Evolutionary conservation across 2,797 vertebrate genomes (phyloP).

Genomic region (Galaxias olidus): DNA sequence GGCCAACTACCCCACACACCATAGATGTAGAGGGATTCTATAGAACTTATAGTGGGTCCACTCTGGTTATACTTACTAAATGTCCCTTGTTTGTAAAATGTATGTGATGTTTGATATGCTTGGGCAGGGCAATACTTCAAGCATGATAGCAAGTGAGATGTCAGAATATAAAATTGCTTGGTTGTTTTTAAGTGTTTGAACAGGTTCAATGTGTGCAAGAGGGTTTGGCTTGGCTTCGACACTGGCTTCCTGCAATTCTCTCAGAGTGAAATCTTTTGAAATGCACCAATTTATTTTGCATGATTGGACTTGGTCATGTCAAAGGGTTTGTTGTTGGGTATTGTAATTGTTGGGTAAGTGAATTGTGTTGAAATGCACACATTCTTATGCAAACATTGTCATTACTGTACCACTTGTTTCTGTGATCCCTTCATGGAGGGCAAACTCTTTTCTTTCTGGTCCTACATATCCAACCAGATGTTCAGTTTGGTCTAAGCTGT

Average conservation of each 20-base stretch:
- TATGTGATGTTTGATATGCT: conserved; percentile 48
- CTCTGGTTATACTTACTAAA: neutral
- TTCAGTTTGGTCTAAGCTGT: no score
- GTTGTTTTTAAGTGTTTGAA: conserved; percentile 20
- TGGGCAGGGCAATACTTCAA: conserved; percentile 28
- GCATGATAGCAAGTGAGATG: conserved; percentile 38
- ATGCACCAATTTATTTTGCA: conserved; percentile 44
- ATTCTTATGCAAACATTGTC: conserved; percentile 53
- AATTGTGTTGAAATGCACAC: conserved; percentile 41
- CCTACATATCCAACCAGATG: conserved; percentile 6
- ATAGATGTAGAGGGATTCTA: neutral
- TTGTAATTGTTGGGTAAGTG: conserved; percentile 32
- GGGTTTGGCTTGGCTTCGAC: neutral
- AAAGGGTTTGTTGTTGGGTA: conserved; percentile 45
- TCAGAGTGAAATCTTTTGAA: conserved; percentile 32
- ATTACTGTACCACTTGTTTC: conserved; percentile 64
- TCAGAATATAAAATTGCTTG: conserved; percentile 22
- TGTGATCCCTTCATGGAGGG: conserved; percentile 62
- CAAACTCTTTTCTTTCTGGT: no score
- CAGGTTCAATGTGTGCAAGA: conserved; percentile 15
- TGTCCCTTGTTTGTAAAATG: neutral
- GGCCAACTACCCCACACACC: neutral
- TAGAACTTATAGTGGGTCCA: no score
- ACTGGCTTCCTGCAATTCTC: conserved; percentile 42
- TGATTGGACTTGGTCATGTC: conserved; percentile 41